phyloP scores from a whole-genome alignment of 2,113 vertebrate species.

The Ahaetulla prasina region DNA sequence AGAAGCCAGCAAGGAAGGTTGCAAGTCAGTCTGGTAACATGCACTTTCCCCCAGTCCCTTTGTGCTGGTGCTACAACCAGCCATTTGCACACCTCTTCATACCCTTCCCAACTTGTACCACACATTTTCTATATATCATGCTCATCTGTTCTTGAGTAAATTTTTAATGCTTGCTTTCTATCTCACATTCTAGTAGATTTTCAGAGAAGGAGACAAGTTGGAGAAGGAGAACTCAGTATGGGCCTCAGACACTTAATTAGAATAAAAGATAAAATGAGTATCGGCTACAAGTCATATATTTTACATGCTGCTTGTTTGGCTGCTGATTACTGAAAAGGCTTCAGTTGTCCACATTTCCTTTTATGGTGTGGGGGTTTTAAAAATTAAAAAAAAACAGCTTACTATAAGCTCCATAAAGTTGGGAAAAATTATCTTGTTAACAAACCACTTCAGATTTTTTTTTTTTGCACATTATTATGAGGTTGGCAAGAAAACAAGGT shows the following conservation, averaged over 20 bases:
- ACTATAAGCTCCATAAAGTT: not conserved
- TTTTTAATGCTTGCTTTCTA: not conserved
- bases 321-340: not conserved
- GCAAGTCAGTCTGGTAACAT: not conserved
- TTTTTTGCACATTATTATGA: not conserved
- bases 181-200: not conserved
- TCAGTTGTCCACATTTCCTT: not conserved
- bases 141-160: not conserved
- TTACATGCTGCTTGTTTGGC: not conserved
- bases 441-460: not conserved
- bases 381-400: not conserved
- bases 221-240: not conserved
- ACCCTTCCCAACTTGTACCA: not conserved
- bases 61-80: not conserved
- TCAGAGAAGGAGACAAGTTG: not conserved
- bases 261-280: not conserved
- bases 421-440: not conserved
- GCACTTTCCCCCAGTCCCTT: not conserved
- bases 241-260: not conserved
- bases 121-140: not conserved
- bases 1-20: not conserved
- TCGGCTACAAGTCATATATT: not conserved
- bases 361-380: not conserved
- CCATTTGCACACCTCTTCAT: not conserved
- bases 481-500: not conserved